phyloP scores from a whole-genome alignment of 2,888 invertebrate species.

The Blastobasis adustella region DNA sequence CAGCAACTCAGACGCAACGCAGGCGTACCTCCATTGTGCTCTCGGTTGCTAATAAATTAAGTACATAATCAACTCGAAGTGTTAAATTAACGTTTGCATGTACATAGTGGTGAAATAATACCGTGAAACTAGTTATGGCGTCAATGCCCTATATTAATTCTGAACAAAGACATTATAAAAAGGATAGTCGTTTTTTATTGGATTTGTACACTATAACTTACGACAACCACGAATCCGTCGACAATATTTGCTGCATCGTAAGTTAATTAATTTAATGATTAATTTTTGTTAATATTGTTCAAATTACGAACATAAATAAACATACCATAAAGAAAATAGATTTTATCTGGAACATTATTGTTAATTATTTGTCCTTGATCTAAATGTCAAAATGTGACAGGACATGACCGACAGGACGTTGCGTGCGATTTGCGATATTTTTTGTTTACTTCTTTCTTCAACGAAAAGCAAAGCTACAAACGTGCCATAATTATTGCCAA shows the following conservation, averaged over 20 bases:
- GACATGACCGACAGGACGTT: constrained; percentile 43
- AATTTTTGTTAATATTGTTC: constrained; percentile 9
- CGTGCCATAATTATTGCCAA: constrained; percentile 57
- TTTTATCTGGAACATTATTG: constrained; percentile 25
- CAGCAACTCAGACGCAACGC: constrained; percentile 28
- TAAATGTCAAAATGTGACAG: constrained; percentile 54
- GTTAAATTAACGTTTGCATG: not conserved
- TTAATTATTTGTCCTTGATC: constrained; percentile 24
- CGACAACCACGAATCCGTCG: constrained; percentile 85
- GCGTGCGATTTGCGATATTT: constrained; percentile 22
- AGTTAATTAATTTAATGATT: constrained; percentile 40
- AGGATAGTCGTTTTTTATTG: constrained; percentile 87
- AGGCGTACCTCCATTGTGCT: constrained; percentile 15
- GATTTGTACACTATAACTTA: constrained; percentile 91
- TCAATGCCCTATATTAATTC: constrained; percentile 71
- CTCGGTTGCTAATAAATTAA: constrained; percentile 10
- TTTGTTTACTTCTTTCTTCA: constrained; percentile 38
- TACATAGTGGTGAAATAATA: not conserved
- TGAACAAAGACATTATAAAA: constrained; percentile 87
- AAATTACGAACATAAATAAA: not conserved
- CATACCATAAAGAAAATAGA: constrained; percentile 35
- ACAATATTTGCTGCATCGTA: constrained; percentile 80
- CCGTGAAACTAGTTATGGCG: constrained; percentile 41
- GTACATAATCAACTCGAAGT: not conserved
- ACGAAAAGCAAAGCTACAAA: constrained; percentile 19